Percentiles rank a stretch among this genome's conserved stretches.
phyloP scores from a whole-genome alignment of 2,797 vertebrate species.

The Sebastes trivittatus region DNA sequence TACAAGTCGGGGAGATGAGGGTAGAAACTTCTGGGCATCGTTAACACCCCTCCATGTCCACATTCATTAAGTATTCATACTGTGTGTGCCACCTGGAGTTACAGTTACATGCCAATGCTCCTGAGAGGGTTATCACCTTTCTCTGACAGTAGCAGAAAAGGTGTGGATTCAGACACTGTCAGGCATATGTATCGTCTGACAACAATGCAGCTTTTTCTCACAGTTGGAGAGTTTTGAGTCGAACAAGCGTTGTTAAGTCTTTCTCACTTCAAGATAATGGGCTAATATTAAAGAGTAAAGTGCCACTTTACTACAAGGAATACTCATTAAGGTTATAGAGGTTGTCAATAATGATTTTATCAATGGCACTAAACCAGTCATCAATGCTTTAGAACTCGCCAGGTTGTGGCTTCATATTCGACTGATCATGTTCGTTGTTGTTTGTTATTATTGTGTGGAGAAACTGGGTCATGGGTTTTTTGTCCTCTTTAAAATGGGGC shows the following conservation, averaged over 20 bases:
- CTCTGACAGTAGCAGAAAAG: slow-evolving; percentile 79
- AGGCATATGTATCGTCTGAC: slow-evolving; percentile 32
- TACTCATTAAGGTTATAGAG: neutral
- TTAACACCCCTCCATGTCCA: slow-evolving; percentile 84
- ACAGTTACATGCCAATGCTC: slow-evolving; percentile 84
- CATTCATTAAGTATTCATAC: slow-evolving; percentile 86
- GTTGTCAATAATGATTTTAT: neutral
- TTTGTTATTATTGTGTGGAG: neutral
- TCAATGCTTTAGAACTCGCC: neutral
- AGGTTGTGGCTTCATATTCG: neutral
- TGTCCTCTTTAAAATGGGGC: neutral
- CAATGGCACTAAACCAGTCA: neutral
- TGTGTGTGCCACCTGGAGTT: slow-evolving; percentile 85
- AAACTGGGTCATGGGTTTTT: neutral
- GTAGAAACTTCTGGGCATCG: slow-evolving; percentile 84
- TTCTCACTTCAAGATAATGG: neutral
- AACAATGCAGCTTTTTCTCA: slow-evolving; percentile 4
- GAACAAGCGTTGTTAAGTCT: neutral
- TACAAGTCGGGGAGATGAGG: slow-evolving; percentile 79
- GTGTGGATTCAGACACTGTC: slow-evolving; percentile 73
- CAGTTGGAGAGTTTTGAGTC: neutral
- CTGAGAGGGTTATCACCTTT: slow-evolving; percentile 83
- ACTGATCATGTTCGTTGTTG: neutral
- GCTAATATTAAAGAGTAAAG: neutral
- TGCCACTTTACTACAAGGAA: neutral